phyloP scores from a whole-genome alignment of 2,113 vertebrate species.

The Ictalurus furcatus region DNA sequence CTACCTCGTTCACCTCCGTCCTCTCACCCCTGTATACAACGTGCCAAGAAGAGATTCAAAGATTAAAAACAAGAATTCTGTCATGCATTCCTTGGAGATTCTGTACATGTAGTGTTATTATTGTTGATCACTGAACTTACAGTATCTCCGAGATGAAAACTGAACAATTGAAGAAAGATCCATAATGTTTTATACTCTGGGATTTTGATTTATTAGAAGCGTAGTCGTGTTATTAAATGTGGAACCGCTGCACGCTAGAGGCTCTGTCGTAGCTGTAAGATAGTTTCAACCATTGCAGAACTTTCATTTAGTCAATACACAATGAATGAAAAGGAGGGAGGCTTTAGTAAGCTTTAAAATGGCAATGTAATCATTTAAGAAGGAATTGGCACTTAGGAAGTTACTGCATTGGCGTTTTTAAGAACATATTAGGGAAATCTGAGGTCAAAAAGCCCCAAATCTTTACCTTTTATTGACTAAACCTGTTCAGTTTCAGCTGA shows the following conservation, averaged over 20 bases:
- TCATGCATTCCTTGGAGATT: neutral
- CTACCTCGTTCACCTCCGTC: neutral
- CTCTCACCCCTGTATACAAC: neutral
- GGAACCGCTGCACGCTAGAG: no score
- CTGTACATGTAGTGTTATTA: neutral
- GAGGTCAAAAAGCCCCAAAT: neutral
- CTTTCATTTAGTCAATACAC: no score
- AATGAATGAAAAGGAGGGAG: no score
- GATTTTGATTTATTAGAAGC: neutral
- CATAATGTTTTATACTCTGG: neutral
- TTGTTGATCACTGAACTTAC: neutral
- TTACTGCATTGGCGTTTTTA: neutral
- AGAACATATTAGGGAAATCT: neutral
- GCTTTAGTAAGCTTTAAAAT: no score
- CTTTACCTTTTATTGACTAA: neutral
- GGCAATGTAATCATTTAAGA: no score
- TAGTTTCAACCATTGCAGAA: no score
- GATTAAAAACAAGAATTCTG: neutral
- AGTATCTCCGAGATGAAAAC: neutral
- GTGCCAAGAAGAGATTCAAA: neutral
- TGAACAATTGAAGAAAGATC: neutral
- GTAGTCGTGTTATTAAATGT: no score
- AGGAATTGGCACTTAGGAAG: neutral
- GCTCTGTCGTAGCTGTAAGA: no score
- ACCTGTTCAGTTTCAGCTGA: neutral